Conservation (phyloP, 2,113 vertebrate genomes). For the Zosterops hypoxanthus region DNA sequence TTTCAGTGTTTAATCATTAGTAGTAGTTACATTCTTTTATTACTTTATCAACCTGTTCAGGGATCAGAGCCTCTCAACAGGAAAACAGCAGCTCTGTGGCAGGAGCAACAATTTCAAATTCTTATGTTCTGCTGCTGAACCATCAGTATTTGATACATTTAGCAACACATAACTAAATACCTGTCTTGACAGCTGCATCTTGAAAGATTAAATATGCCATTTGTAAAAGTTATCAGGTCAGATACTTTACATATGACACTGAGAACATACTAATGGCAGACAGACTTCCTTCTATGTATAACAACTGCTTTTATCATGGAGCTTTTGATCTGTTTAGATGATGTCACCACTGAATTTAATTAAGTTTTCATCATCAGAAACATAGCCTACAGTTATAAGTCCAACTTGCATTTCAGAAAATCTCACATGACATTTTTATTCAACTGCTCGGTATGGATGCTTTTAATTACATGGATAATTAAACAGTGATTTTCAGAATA, state of each 20-base stretch:
- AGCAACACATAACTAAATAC: neutral
- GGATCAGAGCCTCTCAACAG: neutral
- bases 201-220: neutral
- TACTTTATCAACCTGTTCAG: neutral
- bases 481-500: conserved; percentile 21
- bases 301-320: neutral
- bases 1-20: conserved; percentile 78
- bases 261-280: neutral
- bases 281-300: neutral
- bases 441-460: conserved; percentile 31
- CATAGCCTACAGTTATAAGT: conserved; percentile 27
- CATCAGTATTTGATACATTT: neutral
- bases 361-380: neutral
- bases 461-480: conserved; percentile 61
- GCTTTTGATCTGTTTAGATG: neutral
- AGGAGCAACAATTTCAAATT: neutral
- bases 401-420: conserved; percentile 5
- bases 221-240: neutral
- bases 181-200: neutral
- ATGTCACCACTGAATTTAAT: conserved; percentile 32
- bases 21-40: conserved; percentile 2
- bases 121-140: neutral
- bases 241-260: neutral
- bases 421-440: conserved; percentile 5
- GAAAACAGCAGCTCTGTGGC: neutral